Evolutionary conservation across 2,797 vertebrate genomes (phyloP).

Genomic region (Decapterus maruadsi): DNA sequence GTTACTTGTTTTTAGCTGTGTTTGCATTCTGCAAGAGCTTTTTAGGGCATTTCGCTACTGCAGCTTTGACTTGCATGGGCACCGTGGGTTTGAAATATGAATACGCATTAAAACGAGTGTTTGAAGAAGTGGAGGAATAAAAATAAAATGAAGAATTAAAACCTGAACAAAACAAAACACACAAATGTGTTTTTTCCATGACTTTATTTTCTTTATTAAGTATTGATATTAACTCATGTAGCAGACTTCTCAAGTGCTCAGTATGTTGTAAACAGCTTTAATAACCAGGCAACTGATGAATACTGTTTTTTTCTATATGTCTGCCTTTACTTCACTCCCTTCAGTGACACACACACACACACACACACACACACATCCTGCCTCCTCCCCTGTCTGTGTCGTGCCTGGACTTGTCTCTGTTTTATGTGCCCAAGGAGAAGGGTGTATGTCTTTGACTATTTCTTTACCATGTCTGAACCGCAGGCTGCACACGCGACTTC

Average conservation of each 20-base stretch:
- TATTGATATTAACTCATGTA: background rate
- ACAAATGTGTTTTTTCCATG: background rate
- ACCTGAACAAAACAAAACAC: too few species aligned
- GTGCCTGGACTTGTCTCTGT: conserved; percentile 56
- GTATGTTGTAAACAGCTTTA: conserved; percentile 21
- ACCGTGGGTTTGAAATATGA: background rate
- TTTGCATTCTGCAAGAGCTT: background rate
- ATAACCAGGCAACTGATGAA: conserved; percentile 14
- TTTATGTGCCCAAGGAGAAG: conserved; percentile 50
- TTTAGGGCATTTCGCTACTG: background rate
- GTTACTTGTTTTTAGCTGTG: conserved; percentile 1
- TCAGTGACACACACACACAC: conserved; percentile 25
- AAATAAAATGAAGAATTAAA: background rate
- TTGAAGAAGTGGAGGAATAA: background rate
- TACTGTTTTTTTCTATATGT: background rate
- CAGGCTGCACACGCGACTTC: conserved; percentile 76
- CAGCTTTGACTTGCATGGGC: background rate
- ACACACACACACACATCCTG: conserved; percentile 22
- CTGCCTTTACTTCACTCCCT: conserved; percentile 11
- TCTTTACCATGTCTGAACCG: conserved; percentile 75
- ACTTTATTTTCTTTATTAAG: background rate
- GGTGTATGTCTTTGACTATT: conserved; percentile 41
- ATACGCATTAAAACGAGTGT: background rate
- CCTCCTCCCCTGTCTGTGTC: background rate
- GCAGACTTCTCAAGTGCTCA: background rate